These are phyloP conservation scores for Takifugu flavidus DNA, from an alignment of 2,113 vertebrate genomes.

Conservation along the genomic window DNA sequence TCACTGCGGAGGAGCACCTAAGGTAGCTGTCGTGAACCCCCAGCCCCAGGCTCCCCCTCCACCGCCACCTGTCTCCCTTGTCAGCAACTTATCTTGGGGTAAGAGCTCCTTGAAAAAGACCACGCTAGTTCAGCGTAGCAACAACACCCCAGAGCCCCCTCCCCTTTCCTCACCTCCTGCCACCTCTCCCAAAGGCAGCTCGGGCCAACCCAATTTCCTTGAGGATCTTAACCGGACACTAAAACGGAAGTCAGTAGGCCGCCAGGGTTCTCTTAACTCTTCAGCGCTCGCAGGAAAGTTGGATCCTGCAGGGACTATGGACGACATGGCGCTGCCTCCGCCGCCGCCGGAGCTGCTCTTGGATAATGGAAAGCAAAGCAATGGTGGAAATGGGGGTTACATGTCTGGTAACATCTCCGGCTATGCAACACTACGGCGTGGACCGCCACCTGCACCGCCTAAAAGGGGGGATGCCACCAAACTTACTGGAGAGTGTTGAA, in stretches of 20 bases:
- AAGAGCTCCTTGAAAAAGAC: slow-evolving; percentile 86
- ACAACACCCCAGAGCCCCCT: slow-evolving; percentile 78
- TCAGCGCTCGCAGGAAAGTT: slow-evolving; percentile 72
- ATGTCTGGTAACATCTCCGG: slow-evolving; percentile 88
- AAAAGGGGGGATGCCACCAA: slow-evolving; percentile 94
- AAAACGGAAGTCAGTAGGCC: slow-evolving; percentile 91
- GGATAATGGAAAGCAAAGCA: slow-evolving; percentile 77
- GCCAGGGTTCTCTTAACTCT: slow-evolving; percentile 82
- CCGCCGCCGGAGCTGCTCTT: slow-evolving; percentile 90
- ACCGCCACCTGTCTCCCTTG: slow-evolving; percentile 53
- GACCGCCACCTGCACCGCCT: slow-evolving; percentile 90
- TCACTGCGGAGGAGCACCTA: slow-evolving; percentile 74
- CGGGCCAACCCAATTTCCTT: slow-evolving; percentile 91
- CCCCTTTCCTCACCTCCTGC: slow-evolving; percentile 71
- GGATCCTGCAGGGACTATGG: slow-evolving; percentile 81
- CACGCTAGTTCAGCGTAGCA: slow-evolving; percentile 74
- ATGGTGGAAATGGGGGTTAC: slow-evolving; percentile 67
- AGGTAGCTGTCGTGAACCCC: slow-evolving; percentile 90
- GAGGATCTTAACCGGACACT: slow-evolving; percentile 94
- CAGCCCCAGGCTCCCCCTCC: slow-evolving; percentile 81
- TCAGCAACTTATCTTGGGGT: slow-evolving; percentile 73
- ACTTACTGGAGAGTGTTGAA: slow-evolving; percentile 88
- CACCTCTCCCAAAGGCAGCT: slow-evolving; percentile 87
- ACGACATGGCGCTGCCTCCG: slow-evolving; percentile 92
- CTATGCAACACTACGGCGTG: slow-evolving; percentile 93